Percentiles rank a stretch among this genome's conserved stretches.
Conservation (phyloP, 2,888 invertebrate species). For the Auanema sp. region DNA sequence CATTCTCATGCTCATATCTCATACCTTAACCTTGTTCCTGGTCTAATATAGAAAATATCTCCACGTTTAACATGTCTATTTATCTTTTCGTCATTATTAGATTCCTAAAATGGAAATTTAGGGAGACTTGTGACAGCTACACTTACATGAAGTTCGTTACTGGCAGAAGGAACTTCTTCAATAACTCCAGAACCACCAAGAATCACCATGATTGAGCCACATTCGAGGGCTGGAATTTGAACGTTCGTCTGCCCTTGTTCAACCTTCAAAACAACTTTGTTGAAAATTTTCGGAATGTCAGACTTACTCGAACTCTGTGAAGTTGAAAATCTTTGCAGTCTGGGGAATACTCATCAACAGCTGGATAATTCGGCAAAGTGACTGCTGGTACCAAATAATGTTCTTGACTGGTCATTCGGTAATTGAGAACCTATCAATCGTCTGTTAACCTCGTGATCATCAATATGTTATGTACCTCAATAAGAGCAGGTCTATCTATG, state of each 20-base stretch:
- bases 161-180: slow-evolving; percentile 25
- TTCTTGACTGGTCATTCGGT: slow-evolving; percentile 66
- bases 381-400: slow-evolving; percentile 52
- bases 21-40: slow-evolving; percentile 38
- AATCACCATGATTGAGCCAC: slow-evolving; percentile 57
- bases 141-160: neutral
- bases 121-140: neutral
- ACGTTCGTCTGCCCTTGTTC: slow-evolving; percentile 9
- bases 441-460: neutral
- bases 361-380: slow-evolving; percentile 25
- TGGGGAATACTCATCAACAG: slow-evolving; percentile 57
- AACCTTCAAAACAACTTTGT: slow-evolving; percentile 11
- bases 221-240: slow-evolving; percentile 51
- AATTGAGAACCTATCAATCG: slow-evolving; percentile 75
- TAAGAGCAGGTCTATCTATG: slow-evolving; percentile 84
- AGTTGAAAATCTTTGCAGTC: slow-evolving; percentile 61
- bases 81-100: slow-evolving; percentile 2
- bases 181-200: slow-evolving; percentile 49
- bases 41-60: slow-evolving; percentile 57
- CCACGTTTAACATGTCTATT: slow-evolving; percentile 37
- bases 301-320: slow-evolving; percentile 47
- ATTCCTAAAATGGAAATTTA: neutral
- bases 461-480: slow-evolving; percentile 65
- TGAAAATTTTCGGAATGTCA: neutral
- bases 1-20: neutral